These are phyloP conservation scores for Oedothorax gibbosus DNA, from an alignment of 1,140 invertebrate genomes.

Conservation along the genomic window DNA sequence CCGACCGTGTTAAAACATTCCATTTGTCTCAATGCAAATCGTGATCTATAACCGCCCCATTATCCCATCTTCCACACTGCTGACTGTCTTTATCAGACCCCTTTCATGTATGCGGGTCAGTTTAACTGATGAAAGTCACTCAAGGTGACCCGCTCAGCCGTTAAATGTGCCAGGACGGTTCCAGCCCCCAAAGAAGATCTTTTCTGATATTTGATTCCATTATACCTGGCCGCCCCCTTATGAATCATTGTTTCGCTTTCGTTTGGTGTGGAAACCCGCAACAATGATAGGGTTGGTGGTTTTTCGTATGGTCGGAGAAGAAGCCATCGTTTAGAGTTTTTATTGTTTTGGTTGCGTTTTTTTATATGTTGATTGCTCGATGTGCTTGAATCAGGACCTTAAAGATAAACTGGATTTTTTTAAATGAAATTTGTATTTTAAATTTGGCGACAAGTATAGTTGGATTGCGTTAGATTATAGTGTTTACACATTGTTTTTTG, in stretches of 20 bases:
- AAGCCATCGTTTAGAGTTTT: not conserved
- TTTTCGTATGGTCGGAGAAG: not conserved
- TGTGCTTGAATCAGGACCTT: too few species aligned
- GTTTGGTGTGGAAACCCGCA: conserved; percentile 21
- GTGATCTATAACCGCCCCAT: too few species aligned
- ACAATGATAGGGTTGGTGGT: not conserved
- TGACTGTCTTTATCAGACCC: not conserved
- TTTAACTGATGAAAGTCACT: conserved; percentile 26
- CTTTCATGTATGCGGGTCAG: conserved; percentile 16
- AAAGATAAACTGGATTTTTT: not conserved
- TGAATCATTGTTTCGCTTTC: conserved; percentile 38
- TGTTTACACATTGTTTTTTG: not conserved
- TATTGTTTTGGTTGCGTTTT: not conserved
- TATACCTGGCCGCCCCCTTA: not conserved
- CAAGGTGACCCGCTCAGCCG: conserved; percentile 38
- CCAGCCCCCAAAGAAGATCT: not conserved
- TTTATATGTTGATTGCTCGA: not conserved
- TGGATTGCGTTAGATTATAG: not conserved
- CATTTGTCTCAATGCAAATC: too few species aligned
- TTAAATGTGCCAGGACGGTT: conserved; percentile 29
- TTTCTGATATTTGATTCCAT: not conserved
- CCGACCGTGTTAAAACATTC: too few species aligned
- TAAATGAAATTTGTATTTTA: not conserved
- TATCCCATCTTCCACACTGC: too few species aligned
- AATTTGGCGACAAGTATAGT: not conserved